Percentiles rank a stretch among this genome's conserved stretches.
Evolutionary conservation across 2,888 invertebrate genomes (phyloP).

Genomic region (Sarcophaga subvicina): DNA sequence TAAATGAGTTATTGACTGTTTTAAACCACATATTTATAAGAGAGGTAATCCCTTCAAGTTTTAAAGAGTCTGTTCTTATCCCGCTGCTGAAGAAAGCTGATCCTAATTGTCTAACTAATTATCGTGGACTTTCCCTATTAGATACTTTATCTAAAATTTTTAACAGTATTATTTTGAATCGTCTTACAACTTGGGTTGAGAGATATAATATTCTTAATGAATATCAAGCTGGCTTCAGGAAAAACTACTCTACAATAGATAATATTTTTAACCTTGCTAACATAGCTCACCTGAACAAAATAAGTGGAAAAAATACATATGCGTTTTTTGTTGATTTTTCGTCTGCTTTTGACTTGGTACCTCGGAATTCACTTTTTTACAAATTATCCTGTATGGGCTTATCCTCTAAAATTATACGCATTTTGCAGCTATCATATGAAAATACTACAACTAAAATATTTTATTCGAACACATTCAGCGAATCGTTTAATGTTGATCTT

Average conservation of each 20-base stretch:
- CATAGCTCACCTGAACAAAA: background rate
- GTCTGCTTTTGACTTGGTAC: slow-evolving; percentile 34
- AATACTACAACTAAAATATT: slow-evolving; percentile 21
- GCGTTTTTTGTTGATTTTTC: slow-evolving; percentile 48
- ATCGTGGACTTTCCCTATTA: too few relatives aligned
- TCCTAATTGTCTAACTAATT: too few relatives aligned
- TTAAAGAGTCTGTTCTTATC: background rate
- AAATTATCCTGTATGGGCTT: slow-evolving; percentile 32
- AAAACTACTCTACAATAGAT: too few relatives aligned
- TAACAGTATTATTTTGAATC: too few relatives aligned
- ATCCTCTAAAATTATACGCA: slow-evolving; percentile 27
- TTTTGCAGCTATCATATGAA: background rate
- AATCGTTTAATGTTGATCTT: slow-evolving; percentile 3
- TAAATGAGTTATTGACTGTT: background rate
- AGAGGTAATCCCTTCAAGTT: background rate
- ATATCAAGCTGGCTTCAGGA: too few relatives aligned
- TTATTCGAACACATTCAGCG: slow-evolving; percentile 7
- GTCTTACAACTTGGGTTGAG: too few relatives aligned
- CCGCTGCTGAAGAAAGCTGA: background rate
- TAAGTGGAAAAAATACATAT: slow-evolving; percentile 31
- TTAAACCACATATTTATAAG: background rate
- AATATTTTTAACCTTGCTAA: background rate
- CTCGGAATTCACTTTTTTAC: slow-evolving; percentile 27
- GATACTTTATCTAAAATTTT: too few relatives aligned
- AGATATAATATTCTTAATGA: too few relatives aligned